These are phyloP conservation scores for Vespertilio murinus DNA, from an alignment of 2,797 vertebrate species.

Conservation along the genomic window DNA sequence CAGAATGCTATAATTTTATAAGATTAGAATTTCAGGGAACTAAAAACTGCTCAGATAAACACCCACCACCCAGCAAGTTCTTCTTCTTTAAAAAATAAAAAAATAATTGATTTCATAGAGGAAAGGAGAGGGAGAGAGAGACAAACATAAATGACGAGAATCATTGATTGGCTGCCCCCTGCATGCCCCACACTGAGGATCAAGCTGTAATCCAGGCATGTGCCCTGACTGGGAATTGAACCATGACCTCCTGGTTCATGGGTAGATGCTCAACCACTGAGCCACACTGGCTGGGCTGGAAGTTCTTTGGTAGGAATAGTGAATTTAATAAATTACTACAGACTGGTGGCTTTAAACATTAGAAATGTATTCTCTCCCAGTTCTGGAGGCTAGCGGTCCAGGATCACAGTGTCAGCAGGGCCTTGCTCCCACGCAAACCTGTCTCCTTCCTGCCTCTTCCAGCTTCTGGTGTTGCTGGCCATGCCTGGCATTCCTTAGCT, in stretches of 20 bases:
- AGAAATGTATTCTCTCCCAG: neutral
- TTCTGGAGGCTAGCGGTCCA: neutral
- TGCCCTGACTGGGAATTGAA: too few relatives aligned
- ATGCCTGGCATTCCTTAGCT: neutral
- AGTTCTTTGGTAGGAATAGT: neutral
- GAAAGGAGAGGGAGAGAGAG: too few relatives aligned
- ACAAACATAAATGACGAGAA: too few relatives aligned
- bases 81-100: too few relatives aligned
- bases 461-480: neutral
- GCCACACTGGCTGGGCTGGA: too few relatives aligned
- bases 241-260: too few relatives aligned
- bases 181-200: too few relatives aligned
- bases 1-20: neutral
- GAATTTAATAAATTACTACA: rapidly evolving
- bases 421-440: neutral
- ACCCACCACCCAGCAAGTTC: neutral
- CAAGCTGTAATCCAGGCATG: too few relatives aligned
- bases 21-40: neutral
- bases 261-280: too few relatives aligned
- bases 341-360: neutral
- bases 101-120: too few relatives aligned
- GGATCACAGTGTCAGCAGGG: neutral
- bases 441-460: neutral
- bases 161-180: too few relatives aligned
- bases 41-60: neutral